Percentiles rank a stretch among this genome's conserved stretches.
phyloP scores from a whole-genome alignment of 2,113 vertebrate genomes.

The Steatornis caripensis region DNA sequence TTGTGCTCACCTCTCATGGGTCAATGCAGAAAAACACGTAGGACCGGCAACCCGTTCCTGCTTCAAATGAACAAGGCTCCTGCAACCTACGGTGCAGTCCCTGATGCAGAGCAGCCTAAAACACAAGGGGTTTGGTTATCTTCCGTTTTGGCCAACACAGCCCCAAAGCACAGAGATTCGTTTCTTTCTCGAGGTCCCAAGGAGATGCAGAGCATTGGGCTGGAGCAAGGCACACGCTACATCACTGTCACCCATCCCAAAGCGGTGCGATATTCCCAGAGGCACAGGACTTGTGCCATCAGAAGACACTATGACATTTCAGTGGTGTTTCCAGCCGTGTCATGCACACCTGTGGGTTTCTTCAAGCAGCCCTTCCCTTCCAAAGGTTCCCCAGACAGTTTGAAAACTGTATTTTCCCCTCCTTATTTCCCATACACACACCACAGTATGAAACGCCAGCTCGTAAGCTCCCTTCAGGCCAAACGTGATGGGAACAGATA shows the following conservation, averaged over 20 bases:
- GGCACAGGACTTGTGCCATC: not conserved
- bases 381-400: accelerated
- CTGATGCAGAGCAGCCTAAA: not conserved
- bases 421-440: not conserved
- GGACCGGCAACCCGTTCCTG: not conserved
- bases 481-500: not conserved
- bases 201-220: not conserved
- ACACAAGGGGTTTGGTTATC: not conserved
- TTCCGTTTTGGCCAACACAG: not conserved
- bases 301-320: not conserved
- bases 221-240: not conserved
- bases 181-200: not conserved
- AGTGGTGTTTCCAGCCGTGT: not conserved
- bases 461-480: not conserved
- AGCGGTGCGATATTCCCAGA: no score
- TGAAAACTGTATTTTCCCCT: not conserved
- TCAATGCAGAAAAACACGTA: accelerated
- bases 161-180: not conserved
- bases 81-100: not conserved
- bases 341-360: not conserved
- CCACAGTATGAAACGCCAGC: not conserved
- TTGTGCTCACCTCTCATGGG: not conserved
- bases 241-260: not conserved
- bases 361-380: not conserved
- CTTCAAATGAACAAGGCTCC: accelerated